Base-by-base conservation (phyloP, 2,797 vertebrate species). In the Sciurus vulgaris region DNA sequence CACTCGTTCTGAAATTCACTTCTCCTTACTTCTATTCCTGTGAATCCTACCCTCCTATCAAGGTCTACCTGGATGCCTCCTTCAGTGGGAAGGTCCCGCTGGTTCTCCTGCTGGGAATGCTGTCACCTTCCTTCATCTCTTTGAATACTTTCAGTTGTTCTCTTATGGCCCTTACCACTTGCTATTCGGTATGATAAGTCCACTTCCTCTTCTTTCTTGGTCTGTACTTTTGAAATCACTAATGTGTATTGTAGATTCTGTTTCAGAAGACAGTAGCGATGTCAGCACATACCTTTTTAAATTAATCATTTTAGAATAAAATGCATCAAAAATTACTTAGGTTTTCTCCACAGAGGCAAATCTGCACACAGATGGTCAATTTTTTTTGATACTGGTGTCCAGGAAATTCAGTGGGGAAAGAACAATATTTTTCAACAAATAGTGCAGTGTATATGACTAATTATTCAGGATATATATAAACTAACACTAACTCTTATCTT, bases 311-410 rank as follows among this genome's bases (percentile, higher is more conserved):
- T 35, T 70, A 51, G 24, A 47, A 35, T 24, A 90, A 90, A 93
- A 92, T 51, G 14, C 14, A 78, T 92, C 61, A 41, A 14, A 79
- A 86, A 38, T 38, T 78, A 28, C 41, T 59, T 30, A 67, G n/a
- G 11, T 9, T 79, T 95, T 96, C 38, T 85, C 28, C 73, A 59
- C 85, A 51, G 47, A 81, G 73, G 41, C 30, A 96, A 38, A 91
- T 67, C 2, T 11, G 54, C 9, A 59, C 20, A 30, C 24, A 77
- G 63, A 35, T 22, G 3, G 5, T 51, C 70, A 91, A 61, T 61
- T 61, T 61, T 11, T 61, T 61, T 61, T 61, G 59, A 61, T 9
- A 61, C 9, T 61, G 24, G 59, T 61, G 59, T 11, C 59, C 24
- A 61, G 10, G 59, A 61, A 61, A 61, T 61, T 26, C 24, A 61